phyloP scores from a whole-genome alignment of 2,113 vertebrate genomes.

The Lophius piscatorius region DNA sequence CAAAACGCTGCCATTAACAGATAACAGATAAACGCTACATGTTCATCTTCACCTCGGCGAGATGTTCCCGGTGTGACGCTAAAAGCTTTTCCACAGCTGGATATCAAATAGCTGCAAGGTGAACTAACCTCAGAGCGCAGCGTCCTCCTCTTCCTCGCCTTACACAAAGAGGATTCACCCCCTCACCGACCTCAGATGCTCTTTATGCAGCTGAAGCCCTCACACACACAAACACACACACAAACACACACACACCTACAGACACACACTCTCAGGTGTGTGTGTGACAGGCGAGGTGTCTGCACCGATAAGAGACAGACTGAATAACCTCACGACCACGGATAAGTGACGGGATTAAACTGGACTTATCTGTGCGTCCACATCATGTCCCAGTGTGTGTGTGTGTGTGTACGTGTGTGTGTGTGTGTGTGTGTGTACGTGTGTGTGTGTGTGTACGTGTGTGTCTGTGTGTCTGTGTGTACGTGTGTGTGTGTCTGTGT shows the following conservation, averaged over 20 bases:
- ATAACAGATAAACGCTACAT: slow-evolving; percentile 80
- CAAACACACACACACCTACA: background rate
- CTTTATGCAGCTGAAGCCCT: slow-evolving; percentile 12
- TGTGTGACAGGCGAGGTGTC: slow-evolving; percentile 11
- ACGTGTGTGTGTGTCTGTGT: slow-evolving; percentile 7
- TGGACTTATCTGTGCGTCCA: slow-evolving; percentile 80
- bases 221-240: background rate
- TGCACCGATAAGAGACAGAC: slow-evolving; percentile 48
- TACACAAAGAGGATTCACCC: background rate
- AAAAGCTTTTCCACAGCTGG: slow-evolving; percentile 70
- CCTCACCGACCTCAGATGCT: background rate
- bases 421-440: slow-evolving; percentile 14
- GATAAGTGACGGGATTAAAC: slow-evolving; percentile 79
- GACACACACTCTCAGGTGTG: slow-evolving; percentile 2
- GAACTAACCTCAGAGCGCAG: slow-evolving; percentile 70
- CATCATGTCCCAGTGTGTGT: too few species aligned
- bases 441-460: slow-evolving; percentile 9
- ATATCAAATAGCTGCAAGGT: slow-evolving; percentile 79
- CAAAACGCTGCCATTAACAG: slow-evolving; percentile 70
- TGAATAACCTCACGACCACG: slow-evolving; percentile 55
- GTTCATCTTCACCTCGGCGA: slow-evolving; percentile 81
- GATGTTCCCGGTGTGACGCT: slow-evolving; percentile 76
- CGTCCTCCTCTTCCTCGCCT: slow-evolving; percentile 9
- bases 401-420: slow-evolving; percentile 9
- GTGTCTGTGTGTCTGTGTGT: slow-evolving; percentile 15